Percentiles rank a stretch among this genome's conserved stretches.
These are phyloP conservation scores for Lissonota sp. DNA, from an alignment of 2,888 invertebrate genomes.

Conservation along the genomic window DNA sequence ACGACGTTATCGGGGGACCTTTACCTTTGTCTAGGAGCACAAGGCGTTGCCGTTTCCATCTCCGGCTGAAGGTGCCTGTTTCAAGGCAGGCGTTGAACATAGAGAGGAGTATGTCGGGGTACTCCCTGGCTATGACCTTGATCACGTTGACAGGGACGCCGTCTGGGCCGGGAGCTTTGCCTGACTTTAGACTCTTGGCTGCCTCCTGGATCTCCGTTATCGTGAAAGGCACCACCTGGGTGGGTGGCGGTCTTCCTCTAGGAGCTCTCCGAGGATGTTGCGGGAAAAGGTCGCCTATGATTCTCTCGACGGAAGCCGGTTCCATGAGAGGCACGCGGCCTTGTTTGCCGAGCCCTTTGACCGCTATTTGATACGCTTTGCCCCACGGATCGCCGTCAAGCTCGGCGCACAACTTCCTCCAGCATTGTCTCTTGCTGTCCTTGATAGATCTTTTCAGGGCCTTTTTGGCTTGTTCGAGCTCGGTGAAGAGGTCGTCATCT, in stretches of 20 bases:
- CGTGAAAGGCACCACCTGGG: conserved; percentile 18
- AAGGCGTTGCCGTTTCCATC: conserved; percentile 54
- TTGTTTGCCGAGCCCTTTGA: too few relatives aligned
- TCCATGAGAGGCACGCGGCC: neutral
- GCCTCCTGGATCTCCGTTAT: conserved; percentile 42
- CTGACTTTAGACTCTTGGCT: conserved; percentile 41
- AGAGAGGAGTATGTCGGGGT: conserved; percentile 40
- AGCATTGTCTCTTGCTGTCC: neutral
- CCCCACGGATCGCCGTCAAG: neutral
- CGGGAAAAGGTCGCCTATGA: conserved; percentile 47
- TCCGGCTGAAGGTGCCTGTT: conserved; percentile 41
- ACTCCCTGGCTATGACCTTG: conserved; percentile 30
- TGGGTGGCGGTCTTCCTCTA: neutral
- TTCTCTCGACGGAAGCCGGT: conserved; percentile 6
- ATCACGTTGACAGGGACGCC: conserved; percentile 47
- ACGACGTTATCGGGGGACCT: conserved; percentile 35
- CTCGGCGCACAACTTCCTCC: neutral
- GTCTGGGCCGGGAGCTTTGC: conserved; percentile 56
- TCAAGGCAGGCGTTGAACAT: conserved; percentile 58
- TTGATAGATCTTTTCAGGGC: too few relatives aligned
- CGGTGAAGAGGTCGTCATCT: too few relatives aligned
- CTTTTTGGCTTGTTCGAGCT: too few relatives aligned
- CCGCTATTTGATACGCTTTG: neutral
- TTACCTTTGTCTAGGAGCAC: conserved; percentile 62
- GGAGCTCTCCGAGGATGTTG: conserved; percentile 16